A percentile compares a stretch with the other conserved stretches of the same genome.
phyloP scores from a whole-genome alignment of 1,140 invertebrate species.

The Aphaenogaster floridana region DNA sequence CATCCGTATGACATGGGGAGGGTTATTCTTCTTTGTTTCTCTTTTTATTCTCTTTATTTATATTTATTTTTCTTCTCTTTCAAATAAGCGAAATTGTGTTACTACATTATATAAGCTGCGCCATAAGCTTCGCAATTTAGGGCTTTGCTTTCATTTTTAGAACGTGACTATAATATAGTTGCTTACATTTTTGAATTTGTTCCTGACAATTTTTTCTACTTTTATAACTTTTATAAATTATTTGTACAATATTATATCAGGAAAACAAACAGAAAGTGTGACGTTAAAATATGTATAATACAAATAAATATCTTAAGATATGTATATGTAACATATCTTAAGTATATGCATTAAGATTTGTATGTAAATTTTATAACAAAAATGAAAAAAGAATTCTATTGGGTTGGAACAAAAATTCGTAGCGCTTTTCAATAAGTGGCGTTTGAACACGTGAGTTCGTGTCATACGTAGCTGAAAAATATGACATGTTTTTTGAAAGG shows the following conservation, averaged over 20 bases:
- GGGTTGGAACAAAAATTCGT: too few relatives aligned
- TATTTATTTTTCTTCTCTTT: too few relatives aligned
- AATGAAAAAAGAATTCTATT: too few relatives aligned
- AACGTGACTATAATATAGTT: not conserved
- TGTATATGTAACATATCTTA: not conserved
- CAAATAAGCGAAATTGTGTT: conserved; percentile 30
- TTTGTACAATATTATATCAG: not conserved
- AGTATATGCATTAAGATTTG: too few relatives aligned
- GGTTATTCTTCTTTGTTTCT: conserved; percentile 6
- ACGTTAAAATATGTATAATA: too few relatives aligned
- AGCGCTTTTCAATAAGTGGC: too few relatives aligned
- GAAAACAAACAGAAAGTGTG: too few relatives aligned
- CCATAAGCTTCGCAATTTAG: not conserved
- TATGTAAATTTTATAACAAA: too few relatives aligned
- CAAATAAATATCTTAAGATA: not conserved
- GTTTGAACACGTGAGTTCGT: too few relatives aligned
- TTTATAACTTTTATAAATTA: not conserved
- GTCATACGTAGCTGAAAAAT: too few relatives aligned
- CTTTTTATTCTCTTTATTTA: conserved; percentile 29
- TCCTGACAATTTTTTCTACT: not conserved
- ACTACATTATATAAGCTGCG: conserved; percentile 7
- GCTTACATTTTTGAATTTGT: not conserved
- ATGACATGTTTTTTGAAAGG: too few relatives aligned
- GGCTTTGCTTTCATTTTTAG: not conserved
- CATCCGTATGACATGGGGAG: not conserved